Percentiles rank a stretch among this genome's conserved stretches.
Evolutionary conservation across 1,140 invertebrate species (phyloP).

Genomic region (Ladona fulva): DNA sequence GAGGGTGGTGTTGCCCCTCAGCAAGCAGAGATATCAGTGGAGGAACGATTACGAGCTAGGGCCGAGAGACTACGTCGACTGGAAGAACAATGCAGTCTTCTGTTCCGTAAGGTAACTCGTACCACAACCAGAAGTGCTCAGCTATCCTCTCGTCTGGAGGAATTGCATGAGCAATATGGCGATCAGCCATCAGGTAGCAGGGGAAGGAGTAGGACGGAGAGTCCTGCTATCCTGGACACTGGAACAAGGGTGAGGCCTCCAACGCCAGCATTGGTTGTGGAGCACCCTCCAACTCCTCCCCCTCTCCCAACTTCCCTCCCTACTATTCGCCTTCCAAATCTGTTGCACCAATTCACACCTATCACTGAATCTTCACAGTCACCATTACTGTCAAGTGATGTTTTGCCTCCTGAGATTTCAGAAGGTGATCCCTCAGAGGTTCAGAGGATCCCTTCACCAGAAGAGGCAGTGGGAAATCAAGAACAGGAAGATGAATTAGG

Average conservation of each 20-base stretch:
- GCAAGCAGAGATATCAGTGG: constrained; percentile 11
- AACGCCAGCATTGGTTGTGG: not conserved
- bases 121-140: constrained; percentile 50
- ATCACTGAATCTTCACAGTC: not conserved
- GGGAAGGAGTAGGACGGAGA: not conserved
- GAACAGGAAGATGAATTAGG: not conserved
- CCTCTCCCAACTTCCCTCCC: constrained; percentile 36
- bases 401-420: too few species aligned
- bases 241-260: not conserved
- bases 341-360: not conserved
- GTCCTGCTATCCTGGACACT: not conserved
- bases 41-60: constrained; percentile 33
- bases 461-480: not conserved
- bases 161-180: constrained; percentile 40
- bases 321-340: constrained; percentile 25
- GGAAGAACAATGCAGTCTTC: constrained; percentile 55
- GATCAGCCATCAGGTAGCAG: not conserved
- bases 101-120: constrained; percentile 52
- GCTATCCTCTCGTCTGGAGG: constrained; percentile 43
- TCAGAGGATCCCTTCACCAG: not conserved
- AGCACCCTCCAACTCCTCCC: constrained; percentile 33
- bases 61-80: constrained; percentile 53
- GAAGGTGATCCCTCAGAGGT: too few species aligned
- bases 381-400: too few species aligned
- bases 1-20: not conserved